Evolutionary conservation across 2,888 invertebrate genomes (phyloP), one percentile per base, ranked within the genome.

Genomic region (Ametastegia equiseti): DNA sequence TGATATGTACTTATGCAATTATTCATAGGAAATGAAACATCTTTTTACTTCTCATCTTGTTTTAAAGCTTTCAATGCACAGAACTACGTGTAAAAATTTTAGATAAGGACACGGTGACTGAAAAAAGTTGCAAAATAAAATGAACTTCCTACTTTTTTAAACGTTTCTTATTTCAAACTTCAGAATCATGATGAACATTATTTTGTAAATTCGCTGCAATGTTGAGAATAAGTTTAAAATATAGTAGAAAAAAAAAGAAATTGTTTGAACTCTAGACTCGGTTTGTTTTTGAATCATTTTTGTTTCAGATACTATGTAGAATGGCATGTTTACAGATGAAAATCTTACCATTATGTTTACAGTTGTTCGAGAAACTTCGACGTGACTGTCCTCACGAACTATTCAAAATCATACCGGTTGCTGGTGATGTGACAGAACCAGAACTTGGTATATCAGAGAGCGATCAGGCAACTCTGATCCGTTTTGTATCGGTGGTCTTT

Each of bases 401-500:
- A 84, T 92, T 93, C 83, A 96, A 96, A 91, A 92, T 96, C 86
- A 91, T 93, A 75, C 94, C 94, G 0, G 92, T 96, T n/a, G 92
- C 93, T 23, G 95, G 95, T 0, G 95, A 95, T 88, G 94, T 95
- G 36, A 93, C 94, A 47, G 92, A 92, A 83, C 93, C 94, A 0
- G 93, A 93, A 42, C 92, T 95, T 6, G 95, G 95, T 2, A 92
- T 95, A 81, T 91, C 92, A 45, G 87, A 90, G 0, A 92, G 93
- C 0, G 93, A 94, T 83, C 93, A 95, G 84, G 88, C 89, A 60
- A 90, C 91, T 45, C 89, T 95, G 1, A 90, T 91, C 50, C 93
- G 94, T 85, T 93, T 94, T 90, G 95, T 97, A 15, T 94, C 95
- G 2, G 92, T 97, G 47, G 96, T 97, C 33, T 96, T 97, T 92